A percentile compares a stretch with the other conserved stretches of the same genome.
phyloP scores from a whole-genome alignment of 2,113 vertebrate species.

The Suricata suricatta region DNA sequence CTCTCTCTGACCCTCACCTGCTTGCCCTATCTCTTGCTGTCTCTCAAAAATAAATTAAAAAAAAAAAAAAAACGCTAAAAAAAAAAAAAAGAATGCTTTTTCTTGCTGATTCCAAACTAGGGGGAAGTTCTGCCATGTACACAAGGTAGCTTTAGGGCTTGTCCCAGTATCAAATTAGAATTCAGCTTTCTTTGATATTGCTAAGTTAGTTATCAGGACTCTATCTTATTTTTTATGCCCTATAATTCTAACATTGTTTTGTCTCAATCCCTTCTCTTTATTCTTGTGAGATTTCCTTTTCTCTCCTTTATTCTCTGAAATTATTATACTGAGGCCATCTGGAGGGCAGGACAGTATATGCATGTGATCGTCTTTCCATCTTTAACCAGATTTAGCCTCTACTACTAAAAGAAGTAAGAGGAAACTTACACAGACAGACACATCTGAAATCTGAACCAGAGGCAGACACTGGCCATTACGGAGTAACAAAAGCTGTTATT shows the following conservation, averaged over 20 bases:
- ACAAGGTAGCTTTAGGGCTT: background rate
- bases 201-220: background rate
- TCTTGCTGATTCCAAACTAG: background rate
- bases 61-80: no score
- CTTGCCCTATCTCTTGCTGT: no score
- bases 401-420: background rate
- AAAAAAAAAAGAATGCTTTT: background rate
- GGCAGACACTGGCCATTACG: accelerated
- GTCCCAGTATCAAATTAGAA: background rate
- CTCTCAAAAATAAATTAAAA: no score
- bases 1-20: no score
- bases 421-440: background rate
- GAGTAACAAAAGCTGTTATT: background rate
- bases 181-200: background rate
- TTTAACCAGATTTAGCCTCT: background rate
- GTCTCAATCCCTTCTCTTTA: background rate
- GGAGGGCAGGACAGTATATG: background rate
- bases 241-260: background rate
- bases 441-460: background rate
- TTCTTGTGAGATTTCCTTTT: background rate
- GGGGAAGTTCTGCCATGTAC: background rate
- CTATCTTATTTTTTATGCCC: background rate
- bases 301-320: background rate
- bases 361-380: background rate
- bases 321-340: background rate